Percentiles rank a stretch among this genome's conserved stretches.
These are phyloP conservation scores for Geococcyx californianus DNA, from an alignment of 2,113 vertebrate species.

Conservation along the genomic window DNA sequence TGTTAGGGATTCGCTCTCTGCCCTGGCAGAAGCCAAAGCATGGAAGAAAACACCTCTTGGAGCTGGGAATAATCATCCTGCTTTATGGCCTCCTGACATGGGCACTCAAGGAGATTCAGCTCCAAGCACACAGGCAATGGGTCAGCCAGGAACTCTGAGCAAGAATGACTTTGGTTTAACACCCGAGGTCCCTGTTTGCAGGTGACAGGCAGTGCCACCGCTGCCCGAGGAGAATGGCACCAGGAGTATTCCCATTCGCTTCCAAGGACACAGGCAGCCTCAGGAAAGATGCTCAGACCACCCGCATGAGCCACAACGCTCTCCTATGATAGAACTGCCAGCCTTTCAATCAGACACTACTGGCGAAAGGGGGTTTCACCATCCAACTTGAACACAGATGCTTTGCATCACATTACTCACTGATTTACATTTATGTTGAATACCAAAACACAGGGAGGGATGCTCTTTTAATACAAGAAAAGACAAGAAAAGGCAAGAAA, in stretches of 20 bases:
- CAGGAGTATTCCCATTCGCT: accelerated
- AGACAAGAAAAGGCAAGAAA: neutral
- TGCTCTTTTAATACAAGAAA: neutral
- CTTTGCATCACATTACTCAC: neutral
- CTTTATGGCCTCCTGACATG: neutral
- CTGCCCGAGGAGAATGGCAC: too few species aligned
- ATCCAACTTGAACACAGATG: neutral
- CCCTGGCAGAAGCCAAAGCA: neutral
- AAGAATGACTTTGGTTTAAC: neutral
- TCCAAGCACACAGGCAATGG: neutral
- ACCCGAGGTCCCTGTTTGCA: neutral
- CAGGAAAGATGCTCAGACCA: neutral
- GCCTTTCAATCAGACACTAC: neutral
- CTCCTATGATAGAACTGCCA: neutral
- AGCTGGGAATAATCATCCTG: neutral
- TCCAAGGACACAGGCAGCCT: neutral
- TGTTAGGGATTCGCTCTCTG: neutral
- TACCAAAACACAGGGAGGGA: neutral
- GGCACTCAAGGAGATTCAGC: neutral
- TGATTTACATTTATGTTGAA: neutral
- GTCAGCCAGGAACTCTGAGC: neutral
- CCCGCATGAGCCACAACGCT: accelerated
- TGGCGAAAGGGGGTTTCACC: neutral
- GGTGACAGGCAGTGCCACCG: accelerated
- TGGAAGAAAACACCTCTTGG: neutral